Base-by-base conservation (phyloP, 92 coral and sea anemone genomes). In the Phenganax stokvisi region DNA sequence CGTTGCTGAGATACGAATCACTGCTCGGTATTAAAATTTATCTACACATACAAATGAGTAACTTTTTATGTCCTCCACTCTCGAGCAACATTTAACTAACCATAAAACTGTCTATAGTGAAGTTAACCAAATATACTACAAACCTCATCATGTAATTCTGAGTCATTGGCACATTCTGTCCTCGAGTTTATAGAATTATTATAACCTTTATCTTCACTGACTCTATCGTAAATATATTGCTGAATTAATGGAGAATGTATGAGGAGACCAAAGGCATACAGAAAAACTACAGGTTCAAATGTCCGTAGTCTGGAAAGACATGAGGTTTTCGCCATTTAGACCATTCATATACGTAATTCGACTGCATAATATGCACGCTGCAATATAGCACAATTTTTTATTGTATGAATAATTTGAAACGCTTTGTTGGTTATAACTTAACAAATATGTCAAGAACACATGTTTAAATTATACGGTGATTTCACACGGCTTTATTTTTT, bases 211-310 rank as follows among this genome's bases (percentile, higher is more conserved):
- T 44, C 71, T 7, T 86, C 79, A 71, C 96, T 90, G 67, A 89
- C 83, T 25, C 86, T 81, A 25, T 83, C 76, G 82, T 92, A 92
- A 11, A 92, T 84, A 58, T 86, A 92, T 77, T 92, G 97, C 51
- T 84, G 86, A 56, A 80, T 85, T 8, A 86, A 71, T 0, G 97
- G 97, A 61, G 88, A 51, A 44, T 85, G 63, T 72, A 87, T 86
- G 73, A 92, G 59, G 55, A 90, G 29, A 7, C 97, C 92, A 66
- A 89, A 92, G 5, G 96, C 87, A 66, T 87, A 92, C 74, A 92
- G 81, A 72, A 92, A 83, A 56, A 92, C 87, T 31, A 92, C 97
- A n/a, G 92, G 96, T 59, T 92, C 97, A n/a, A 87, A 90, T n/a
- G 96, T 89, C 12, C 91, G 86, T 70, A 81, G 85, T 54, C 67